These are phyloP conservation scores for Diachasma alloeum DNA, from an alignment of 1,140 invertebrate genomes.

Conservation along the genomic window DNA sequence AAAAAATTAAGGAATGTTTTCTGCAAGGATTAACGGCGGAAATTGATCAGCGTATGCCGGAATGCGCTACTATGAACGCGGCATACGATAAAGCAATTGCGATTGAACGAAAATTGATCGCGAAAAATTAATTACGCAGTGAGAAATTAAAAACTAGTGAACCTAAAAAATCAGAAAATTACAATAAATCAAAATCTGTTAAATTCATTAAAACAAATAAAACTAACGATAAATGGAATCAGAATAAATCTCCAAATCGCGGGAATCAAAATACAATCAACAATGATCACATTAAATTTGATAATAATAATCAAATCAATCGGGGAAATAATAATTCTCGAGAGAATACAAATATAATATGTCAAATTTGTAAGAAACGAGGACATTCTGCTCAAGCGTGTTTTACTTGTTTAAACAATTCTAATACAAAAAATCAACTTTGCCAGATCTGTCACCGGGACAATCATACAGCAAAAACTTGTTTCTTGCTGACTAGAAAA, in stretches of 20 bases:
- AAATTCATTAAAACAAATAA: neutral
- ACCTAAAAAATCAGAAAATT: neutral
- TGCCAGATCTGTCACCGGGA: neutral
- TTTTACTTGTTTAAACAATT: neutral
- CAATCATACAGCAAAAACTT: neutral
- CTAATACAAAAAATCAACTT: neutral
- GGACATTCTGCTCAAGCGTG: neutral
- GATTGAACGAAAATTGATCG: neutral
- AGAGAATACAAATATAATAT: no score
- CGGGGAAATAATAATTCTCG: neutral
- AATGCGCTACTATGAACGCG: neutral
- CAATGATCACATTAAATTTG: neutral
- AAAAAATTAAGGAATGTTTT: no score
- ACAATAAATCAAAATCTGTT: neutral
- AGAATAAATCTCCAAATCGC: neutral
- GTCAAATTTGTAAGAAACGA: no score
- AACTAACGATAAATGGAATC: neutral
- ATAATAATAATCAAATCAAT: neutral
- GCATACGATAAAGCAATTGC: neutral
- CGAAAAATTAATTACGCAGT: no score
- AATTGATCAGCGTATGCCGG: slow-evolving; percentile 20
- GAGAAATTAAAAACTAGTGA: neutral
- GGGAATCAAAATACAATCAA: neutral
- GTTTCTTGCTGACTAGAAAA: neutral
- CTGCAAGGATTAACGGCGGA: slow-evolving; percentile 11